These are phyloP conservation scores for Auanema freiburgensis DNA, from an alignment of 2,888 invertebrate species.

Conservation along the genomic window DNA sequence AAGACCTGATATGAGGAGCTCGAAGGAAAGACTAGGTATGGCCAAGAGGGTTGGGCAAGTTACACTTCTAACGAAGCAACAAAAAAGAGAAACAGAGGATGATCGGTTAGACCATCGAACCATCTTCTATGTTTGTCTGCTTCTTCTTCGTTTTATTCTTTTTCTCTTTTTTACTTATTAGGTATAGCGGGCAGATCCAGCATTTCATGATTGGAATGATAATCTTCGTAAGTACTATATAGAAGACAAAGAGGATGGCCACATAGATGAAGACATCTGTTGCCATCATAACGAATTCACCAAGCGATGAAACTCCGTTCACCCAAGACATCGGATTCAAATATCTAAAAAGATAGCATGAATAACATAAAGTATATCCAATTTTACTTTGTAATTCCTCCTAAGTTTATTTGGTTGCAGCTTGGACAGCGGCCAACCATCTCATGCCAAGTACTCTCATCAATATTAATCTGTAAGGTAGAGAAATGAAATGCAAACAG, in stretches of 20 bases:
- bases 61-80: no score
- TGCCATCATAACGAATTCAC: slow-evolving; percentile 14
- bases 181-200: background rate
- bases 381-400: slow-evolving; percentile 34
- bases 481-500: background rate
- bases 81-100: no score
- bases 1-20: no score
- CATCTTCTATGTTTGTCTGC: background rate
- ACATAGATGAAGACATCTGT: slow-evolving; percentile 10
- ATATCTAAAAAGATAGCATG: slow-evolving; percentile 5
- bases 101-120: background rate
- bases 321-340: slow-evolving; percentile 12
- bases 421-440: slow-evolving; percentile 50
- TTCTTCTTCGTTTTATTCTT: slow-evolving; percentile 7
- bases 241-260: slow-evolving; percentile 9
- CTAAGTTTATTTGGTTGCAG: slow-evolving; percentile 55
- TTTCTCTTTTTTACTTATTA: slow-evolving; percentile 2
- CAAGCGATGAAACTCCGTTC: slow-evolving; percentile 10
- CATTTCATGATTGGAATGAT: slow-evolving; percentile 5
- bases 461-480: slow-evolving; percentile 38
- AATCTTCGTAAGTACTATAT: slow-evolving; percentile 8
- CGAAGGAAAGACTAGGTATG: no score
- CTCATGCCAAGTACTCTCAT: slow-evolving; percentile 43
- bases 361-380: background rate
- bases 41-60: no score